Base-by-base conservation (phyloP, 2,797 vertebrate genomes). In the Tragopan temminckii region DNA sequence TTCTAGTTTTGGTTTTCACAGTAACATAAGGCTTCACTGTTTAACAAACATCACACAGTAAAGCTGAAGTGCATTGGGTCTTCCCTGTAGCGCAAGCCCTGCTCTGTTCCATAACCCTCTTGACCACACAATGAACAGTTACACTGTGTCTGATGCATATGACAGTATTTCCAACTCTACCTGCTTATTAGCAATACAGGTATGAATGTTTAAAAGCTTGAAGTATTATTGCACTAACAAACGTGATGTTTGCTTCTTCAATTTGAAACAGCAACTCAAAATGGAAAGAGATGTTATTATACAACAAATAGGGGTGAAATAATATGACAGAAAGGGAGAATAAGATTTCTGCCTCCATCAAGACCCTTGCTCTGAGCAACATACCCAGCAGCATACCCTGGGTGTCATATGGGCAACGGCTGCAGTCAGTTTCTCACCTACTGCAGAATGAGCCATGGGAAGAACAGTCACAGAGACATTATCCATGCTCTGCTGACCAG, bases 391-490 rank as follows among this genome's bases (percentile, higher is more conserved):
- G 12, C 27, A 67, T 1, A 38, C 11, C 40, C 23, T 7, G 3
- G 14, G 8, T 52, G 31, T 57, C 85, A 50, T 58, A 52, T 16
- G 76, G 46, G 29, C 21, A 53, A 36, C 0, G 4, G 58, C 64
- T 88, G 29, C 42, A 18, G 15, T 19, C 6, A 42, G 58, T 67
- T 93, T 46, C 97, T 97, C 68, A 99, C 99, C 99, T 98, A 97
- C 98, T 20, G 98, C 96, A 45, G 98, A 98, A 94, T 97, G 98
- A 88, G 98, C 98, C 9, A 97, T 97, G 4, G 99, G 98, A 90
- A 99, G 97, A 64, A 99, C 94, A 0, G 98, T 99, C 90, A 99
- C 98, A 0, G 99, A 99, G 84, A 99, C 91, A 3, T 99, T 99
- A 97, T 99, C 99, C 0, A 98, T 99, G 95, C 98, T 99, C 94